These are phyloP conservation scores for Neodiprion lecontei DNA, from an alignment of 1,140 invertebrate species.

Conservation along the genomic window DNA sequence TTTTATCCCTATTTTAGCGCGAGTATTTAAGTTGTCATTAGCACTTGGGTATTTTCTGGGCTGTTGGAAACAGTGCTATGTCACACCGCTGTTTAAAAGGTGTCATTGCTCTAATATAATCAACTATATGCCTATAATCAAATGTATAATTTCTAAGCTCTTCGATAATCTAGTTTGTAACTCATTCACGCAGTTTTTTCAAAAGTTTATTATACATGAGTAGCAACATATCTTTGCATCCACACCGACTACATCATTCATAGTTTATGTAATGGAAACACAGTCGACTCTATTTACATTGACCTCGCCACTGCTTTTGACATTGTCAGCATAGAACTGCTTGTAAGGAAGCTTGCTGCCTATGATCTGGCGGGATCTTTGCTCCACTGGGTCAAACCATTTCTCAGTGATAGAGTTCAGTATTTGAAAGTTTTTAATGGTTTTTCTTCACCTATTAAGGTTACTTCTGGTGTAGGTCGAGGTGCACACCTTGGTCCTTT, in stretches of 20 bases:
- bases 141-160: neutral
- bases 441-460: neutral
- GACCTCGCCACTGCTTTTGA: neutral
- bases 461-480: neutral
- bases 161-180: neutral
- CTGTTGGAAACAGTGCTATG: neutral
- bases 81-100: neutral
- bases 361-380: neutral
- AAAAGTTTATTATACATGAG: neutral
- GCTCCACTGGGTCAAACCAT: neutral
- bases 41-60: neutral
- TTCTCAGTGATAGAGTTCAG: neutral
- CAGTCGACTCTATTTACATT: neutral
- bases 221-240: neutral
- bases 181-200: neutral
- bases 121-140: conserved; percentile 1
- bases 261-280: neutral
- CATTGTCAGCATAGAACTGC: neutral
- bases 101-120: neutral
- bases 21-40: neutral
- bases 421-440: neutral
- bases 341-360: neutral
- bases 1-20: neutral
- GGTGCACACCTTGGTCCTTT: neutral
- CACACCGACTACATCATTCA: neutral